A percentile compares a stretch with the other conserved stretches of the same genome.
These are phyloP conservation scores for Globodera rostochiensis DNA, from an alignment of 1,140 invertebrate genomes.

Conservation along the genomic window DNA sequence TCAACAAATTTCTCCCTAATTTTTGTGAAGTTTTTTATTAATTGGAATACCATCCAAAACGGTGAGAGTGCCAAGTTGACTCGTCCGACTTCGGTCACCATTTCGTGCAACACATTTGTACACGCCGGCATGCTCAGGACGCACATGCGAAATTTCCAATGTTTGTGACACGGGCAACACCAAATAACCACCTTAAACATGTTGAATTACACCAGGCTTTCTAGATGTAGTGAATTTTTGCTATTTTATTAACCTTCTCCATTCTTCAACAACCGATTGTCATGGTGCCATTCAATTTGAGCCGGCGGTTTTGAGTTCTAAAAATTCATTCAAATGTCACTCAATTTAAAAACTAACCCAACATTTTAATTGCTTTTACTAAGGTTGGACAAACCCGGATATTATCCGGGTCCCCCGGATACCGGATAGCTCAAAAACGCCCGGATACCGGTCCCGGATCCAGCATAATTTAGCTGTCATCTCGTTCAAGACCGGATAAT, in stretches of 20 bases:
- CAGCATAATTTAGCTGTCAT: no score
- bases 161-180: slow-evolving; percentile 49
- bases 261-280: slow-evolving; percentile 38
- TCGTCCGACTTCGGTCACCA: slow-evolving; percentile 34
- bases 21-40: slow-evolving; percentile 15
- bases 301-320: slow-evolving; percentile 41
- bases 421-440: no score
- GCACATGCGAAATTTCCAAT: slow-evolving; percentile 42
- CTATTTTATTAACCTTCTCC: slow-evolving; percentile 5
- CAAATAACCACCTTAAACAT: slow-evolving; percentile 46
- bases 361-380: no score
- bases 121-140: slow-evolving; percentile 31
- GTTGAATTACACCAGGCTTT: no score
- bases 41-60: slow-evolving; percentile 39
- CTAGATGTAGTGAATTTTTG: no score
- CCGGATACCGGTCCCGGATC: no score
- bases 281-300: slow-evolving; percentile 45
- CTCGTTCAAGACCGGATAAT: no score
- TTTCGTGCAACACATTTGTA: slow-evolving; percentile 50
- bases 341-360: no score
- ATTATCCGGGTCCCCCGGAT: no score
- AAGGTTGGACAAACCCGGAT: no score
- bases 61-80: slow-evolving; percentile 45
- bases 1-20: background rate
- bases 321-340: background rate